phyloP scores from a whole-genome alignment of 2,888 invertebrate genomes.

The Campoplex nolae region DNA sequence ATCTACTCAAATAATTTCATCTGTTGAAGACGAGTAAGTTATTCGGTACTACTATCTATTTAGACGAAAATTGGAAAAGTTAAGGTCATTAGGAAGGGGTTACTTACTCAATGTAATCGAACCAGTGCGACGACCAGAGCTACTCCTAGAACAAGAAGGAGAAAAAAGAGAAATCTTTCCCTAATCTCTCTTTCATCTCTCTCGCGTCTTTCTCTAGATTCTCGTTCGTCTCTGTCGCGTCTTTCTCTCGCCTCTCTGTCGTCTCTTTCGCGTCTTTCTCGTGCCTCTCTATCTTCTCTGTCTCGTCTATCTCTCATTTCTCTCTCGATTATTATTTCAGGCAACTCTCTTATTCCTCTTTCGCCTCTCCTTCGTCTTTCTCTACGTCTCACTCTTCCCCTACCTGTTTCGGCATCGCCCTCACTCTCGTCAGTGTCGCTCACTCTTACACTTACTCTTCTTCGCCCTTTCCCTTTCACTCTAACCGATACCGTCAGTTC shows the following conservation, averaged over 20 bases:
- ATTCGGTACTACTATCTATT: too few species aligned
- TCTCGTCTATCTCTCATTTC: constrained; percentile 29
- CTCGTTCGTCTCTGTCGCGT: constrained; percentile 13
- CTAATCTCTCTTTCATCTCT: constrained; percentile 28
- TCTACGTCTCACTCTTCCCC: background rate
- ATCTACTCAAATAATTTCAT: too few species aligned
- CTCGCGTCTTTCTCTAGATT: constrained; percentile 19
- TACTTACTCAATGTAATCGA: constrained; percentile 36
- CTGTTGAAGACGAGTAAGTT: too few species aligned
- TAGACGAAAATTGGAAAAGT: background rate
- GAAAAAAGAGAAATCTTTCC: constrained; percentile 35
- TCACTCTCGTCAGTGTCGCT: constrained; percentile 33
- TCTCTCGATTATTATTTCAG: constrained; percentile 3
- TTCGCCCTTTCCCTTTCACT: constrained; percentile 18
- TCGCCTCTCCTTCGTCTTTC: background rate
- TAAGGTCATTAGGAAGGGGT: background rate
- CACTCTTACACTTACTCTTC: constrained; percentile 3
- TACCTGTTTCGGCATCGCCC: background rate
- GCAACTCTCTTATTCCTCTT: constrained; percentile 15
- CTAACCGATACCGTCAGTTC: constrained; percentile 1
- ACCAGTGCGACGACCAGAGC: constrained; percentile 9
- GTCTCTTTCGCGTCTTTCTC: constrained; percentile 32
- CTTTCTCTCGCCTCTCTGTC: constrained; percentile 15
- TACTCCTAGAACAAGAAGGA: constrained; percentile 35
- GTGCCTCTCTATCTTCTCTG: constrained; percentile 27